These are phyloP conservation scores for Drosophila algonquin DNA, from an alignment of 2,888 invertebrate species.

Conservation along the genomic window DNA sequence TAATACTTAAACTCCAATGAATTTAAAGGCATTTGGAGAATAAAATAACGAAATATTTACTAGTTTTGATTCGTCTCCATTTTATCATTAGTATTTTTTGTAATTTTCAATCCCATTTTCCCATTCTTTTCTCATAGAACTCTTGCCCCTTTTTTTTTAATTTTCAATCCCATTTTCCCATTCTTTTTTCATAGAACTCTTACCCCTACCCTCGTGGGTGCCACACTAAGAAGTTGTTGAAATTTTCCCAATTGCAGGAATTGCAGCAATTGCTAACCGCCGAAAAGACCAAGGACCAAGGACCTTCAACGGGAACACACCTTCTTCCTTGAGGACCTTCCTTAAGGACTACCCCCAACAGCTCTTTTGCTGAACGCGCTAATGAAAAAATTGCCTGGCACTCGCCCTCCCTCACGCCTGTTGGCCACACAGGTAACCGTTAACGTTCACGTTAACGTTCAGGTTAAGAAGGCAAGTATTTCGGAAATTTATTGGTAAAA, in stretches of 20 bases:
- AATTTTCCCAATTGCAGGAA: slow-evolving; percentile 70
- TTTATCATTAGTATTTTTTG: background rate
- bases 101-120: background rate
- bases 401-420: background rate
- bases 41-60: too few relatives aligned
- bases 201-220: slow-evolving; percentile 32
- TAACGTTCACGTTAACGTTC: background rate
- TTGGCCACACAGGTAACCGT: background rate
- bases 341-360: slow-evolving; percentile 12
- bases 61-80: background rate
- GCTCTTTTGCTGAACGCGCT: slow-evolving; percentile 45
- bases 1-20: background rate
- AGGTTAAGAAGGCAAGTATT: slow-evolving; percentile 69
- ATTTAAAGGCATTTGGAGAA: too few relatives aligned
- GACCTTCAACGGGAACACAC: slow-evolving; percentile 27
- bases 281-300: slow-evolving; percentile 44
- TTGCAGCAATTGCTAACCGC: slow-evolving; percentile 47
- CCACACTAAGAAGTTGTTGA: slow-evolving; percentile 70
- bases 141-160: background rate
- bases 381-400: slow-evolving; percentile 71
- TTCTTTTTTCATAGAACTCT: background rate
- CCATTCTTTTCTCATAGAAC: background rate
- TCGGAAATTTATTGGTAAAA: slow-evolving; percentile 66
- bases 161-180: background rate
- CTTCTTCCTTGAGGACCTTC: background rate